phyloP scores from a whole-genome alignment of 2,113 vertebrate species.

The Cairina moschata region DNA sequence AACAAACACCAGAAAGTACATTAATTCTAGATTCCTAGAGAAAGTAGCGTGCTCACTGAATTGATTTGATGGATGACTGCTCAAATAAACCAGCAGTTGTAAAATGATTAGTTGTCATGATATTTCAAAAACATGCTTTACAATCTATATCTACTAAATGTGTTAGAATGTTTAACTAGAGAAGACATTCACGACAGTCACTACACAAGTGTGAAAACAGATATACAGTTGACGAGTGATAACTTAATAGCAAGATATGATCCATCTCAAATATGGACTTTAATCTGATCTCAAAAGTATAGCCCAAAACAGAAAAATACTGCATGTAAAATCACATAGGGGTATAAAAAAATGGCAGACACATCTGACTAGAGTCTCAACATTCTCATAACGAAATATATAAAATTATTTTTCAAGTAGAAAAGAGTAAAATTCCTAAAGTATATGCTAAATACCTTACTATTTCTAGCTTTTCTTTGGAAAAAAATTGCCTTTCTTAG shows the following conservation, averaged over 20 bases:
- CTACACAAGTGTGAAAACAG: slow-evolving; percentile 12
- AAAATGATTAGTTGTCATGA: slow-evolving; percentile 18
- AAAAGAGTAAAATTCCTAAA: neutral
- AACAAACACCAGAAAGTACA: neutral
- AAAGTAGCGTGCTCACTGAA: neutral
- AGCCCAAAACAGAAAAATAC: neutral
- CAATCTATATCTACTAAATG: neutral
- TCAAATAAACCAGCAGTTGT: neutral
- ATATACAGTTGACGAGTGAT: neutral
- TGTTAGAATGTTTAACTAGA: neutral
- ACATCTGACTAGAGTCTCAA: neutral
- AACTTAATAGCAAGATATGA: neutral
- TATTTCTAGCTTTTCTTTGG: neutral
- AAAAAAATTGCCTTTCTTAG: neutral
- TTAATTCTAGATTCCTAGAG: neutral
- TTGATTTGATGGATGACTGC: neutral
- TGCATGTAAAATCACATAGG: neutral
- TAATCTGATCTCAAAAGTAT: neutral
- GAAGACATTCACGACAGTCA: neutral
- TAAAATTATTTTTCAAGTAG: neutral
- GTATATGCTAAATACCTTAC: neutral
- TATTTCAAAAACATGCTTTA: neutral
- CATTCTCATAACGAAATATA: neutral
- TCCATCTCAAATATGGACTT: neutral
- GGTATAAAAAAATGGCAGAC: neutral